Evolutionary conservation across 2,888 invertebrate genomes (phyloP).

Genomic region (Lathronympha strigana): DNA sequence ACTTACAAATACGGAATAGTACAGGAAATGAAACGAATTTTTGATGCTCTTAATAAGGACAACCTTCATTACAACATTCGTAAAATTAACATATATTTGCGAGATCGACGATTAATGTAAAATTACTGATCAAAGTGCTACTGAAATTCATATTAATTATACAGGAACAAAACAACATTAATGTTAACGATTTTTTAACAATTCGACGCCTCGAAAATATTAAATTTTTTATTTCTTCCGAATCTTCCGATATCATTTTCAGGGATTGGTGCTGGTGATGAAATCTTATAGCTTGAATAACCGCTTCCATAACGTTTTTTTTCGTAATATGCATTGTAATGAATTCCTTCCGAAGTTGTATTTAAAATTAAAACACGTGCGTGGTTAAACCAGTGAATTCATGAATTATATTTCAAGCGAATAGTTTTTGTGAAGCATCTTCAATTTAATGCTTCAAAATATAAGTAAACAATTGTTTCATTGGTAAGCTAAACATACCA

Average conservation of each 20-base stretch:
- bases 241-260: neutral
- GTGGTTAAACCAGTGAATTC: neutral
- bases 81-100: constrained; percentile 8
- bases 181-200: constrained; percentile 1
- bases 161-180: constrained; percentile 10
- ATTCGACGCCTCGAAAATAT: neutral
- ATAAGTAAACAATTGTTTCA: no score
- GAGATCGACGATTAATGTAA: constrained; percentile 18
- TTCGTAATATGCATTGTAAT: neutral
- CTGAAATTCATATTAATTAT: constrained; percentile 9
- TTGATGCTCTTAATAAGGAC: constrained; percentile 23
- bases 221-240: neutral
- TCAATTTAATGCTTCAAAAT: no score
- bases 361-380: neutral
- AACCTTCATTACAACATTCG: constrained; percentile 18
- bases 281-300: neutral
- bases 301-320: neutral
- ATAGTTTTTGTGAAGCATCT: no score
- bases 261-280: no score
- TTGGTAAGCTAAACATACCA: no score
- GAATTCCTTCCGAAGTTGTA: neutral
- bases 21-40: constrained; percentile 36
- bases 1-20: constrained; percentile 34
- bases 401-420: neutral
- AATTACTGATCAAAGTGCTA: constrained; percentile 10